A percentile compares a stretch with the other conserved stretches of the same genome.
These are phyloP conservation scores for Eudyptes chrysolophus DNA, from an alignment of 2,113 vertebrate species.

Conservation along the genomic window DNA sequence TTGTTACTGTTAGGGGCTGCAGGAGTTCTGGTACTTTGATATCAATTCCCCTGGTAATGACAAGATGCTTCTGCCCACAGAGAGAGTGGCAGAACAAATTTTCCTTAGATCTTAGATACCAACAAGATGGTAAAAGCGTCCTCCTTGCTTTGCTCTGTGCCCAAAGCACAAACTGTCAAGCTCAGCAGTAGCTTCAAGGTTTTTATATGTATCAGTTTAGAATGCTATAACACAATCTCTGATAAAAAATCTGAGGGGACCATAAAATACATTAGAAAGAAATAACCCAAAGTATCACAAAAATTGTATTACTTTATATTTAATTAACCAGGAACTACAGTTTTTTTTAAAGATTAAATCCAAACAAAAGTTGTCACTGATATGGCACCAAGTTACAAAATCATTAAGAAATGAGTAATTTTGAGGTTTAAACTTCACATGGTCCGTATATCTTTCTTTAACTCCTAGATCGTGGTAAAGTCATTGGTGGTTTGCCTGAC, in stretches of 20 bases:
- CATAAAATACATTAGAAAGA: neutral
- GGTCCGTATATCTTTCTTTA: neutral
- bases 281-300: neutral
- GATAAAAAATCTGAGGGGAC: neutral
- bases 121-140: neutral
- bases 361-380: neutral
- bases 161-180: neutral
- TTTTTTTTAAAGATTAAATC: neutral
- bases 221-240: neutral
- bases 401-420: neutral
- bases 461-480: conserved; percentile 90
- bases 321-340: neutral
- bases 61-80: neutral
- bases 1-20: neutral
- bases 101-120: neutral
- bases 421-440: neutral
- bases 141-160: neutral
- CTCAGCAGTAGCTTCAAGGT: neutral
- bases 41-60: neutral
- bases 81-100: neutral
- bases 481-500: conserved; percentile 93
- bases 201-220: neutral
- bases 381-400: neutral
- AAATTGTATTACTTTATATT: neutral
- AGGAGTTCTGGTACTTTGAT: neutral